Percentiles rank a stretch among this genome's conserved stretches.
These are phyloP conservation scores for Psilopsiagon aurifrons DNA, from an alignment of 2,113 vertebrate species.

Conservation along the genomic window DNA sequence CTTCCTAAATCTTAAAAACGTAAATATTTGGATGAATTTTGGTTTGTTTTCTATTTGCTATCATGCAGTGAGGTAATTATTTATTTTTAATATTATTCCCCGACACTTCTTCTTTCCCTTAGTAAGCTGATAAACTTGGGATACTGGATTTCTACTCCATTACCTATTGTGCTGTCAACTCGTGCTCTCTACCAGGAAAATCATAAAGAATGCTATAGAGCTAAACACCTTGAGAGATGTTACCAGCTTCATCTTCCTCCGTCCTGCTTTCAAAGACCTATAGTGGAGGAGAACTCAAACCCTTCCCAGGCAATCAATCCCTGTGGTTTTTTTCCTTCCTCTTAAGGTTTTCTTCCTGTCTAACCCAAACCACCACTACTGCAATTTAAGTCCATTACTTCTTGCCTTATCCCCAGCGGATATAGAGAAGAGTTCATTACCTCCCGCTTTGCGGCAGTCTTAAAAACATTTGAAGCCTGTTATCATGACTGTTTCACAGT, in stretches of 20 bases:
- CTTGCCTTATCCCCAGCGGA: slow-evolving; percentile 43
- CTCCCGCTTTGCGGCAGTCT: neutral
- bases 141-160: neutral
- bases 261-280: neutral
- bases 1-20: neutral
- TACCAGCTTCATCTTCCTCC: neutral
- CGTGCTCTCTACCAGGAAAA: neutral
- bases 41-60: neutral
- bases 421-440: slow-evolving; percentile 42
- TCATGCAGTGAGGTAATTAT: neutral
- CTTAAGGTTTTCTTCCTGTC: slow-evolving; percentile 22
- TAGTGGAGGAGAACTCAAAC: neutral
- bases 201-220: neutral
- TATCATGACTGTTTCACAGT: slow-evolving; percentile 60
- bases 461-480: slow-evolving; percentile 45
- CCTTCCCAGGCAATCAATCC: neutral
- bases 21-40: neutral
- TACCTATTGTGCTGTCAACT: neutral
- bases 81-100: neutral
- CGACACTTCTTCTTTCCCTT: neutral
- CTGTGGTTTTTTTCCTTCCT: neutral
- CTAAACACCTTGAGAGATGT: neutral
- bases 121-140: neutral
- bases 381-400: slow-evolving; percentile 51
- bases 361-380: neutral